These are phyloP conservation scores for Anastrepha obliqua DNA, from an alignment of 1,140 invertebrate genomes.

Conservation along the genomic window DNA sequence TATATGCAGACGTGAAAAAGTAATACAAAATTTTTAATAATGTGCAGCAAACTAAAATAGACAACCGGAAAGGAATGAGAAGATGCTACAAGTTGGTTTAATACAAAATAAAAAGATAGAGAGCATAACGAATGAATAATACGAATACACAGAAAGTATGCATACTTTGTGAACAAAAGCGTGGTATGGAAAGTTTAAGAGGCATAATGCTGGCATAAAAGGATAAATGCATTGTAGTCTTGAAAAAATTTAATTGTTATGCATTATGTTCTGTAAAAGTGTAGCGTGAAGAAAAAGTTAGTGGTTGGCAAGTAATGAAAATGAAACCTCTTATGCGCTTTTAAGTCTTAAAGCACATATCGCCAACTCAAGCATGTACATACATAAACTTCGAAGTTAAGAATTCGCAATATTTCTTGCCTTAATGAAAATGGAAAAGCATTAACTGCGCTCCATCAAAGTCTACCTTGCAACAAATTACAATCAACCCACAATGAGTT, in stretches of 20 bases:
- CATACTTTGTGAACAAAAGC: background rate
- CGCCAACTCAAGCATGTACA: background rate
- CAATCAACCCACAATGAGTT: too few species aligned
- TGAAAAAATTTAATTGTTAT: conserved; percentile 8
- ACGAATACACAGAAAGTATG: background rate
- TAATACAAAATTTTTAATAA: conserved; percentile 49
- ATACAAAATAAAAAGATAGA: background rate
- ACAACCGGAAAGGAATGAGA: background rate
- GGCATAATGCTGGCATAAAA: conserved; percentile 2
- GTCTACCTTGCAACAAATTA: too few species aligned
- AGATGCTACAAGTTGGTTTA: background rate
- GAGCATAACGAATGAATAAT: background rate
- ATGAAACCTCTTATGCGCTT: background rate
- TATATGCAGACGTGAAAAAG: background rate
- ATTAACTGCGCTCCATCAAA: too few species aligned
- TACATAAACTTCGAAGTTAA: too few species aligned
- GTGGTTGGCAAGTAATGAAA: background rate
- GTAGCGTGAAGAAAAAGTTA: background rate
- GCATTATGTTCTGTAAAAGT: background rate
- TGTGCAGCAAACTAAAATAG: conserved; percentile 46
- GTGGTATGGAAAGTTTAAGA: background rate
- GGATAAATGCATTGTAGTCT: background rate
- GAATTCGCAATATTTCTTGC: too few species aligned
- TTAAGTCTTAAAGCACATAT: background rate
- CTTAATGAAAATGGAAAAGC: too few species aligned